Percentiles rank a stretch among this genome's conserved stretches.
These are phyloP conservation scores for Hydropotes inermis DNA, from an alignment of 2,113 vertebrate species.

Conservation along the genomic window DNA sequence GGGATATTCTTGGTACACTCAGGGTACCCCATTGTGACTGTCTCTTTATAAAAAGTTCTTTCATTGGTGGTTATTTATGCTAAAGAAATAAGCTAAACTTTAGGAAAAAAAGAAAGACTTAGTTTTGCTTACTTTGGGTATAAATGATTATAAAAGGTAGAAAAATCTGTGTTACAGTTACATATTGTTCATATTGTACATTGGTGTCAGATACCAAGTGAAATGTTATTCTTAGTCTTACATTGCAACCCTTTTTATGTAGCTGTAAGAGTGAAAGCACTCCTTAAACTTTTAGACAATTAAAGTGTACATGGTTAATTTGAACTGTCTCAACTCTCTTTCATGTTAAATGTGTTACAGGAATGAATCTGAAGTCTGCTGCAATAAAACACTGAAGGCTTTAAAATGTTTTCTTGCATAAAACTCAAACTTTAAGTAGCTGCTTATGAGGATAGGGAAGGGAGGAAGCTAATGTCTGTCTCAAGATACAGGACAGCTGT, in stretches of 20 bases:
- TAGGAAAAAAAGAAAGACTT: not conserved
- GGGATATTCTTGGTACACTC: not conserved
- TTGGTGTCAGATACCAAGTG: not conserved
- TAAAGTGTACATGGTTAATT: slow-evolving; percentile 36
- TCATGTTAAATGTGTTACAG: slow-evolving; percentile 70
- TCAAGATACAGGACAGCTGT: slow-evolving; percentile 79
- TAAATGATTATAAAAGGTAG: not conserved
- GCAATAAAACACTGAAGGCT: slow-evolving; percentile 69
- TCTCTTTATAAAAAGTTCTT: not conserved
- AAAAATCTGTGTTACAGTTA: not conserved
- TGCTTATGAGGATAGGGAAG: slow-evolving; percentile 73
- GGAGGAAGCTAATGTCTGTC: slow-evolving; percentile 73
- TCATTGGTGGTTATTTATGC: not conserved
- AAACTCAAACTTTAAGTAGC: slow-evolving; percentile 71
- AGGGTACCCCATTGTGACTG: not conserved
- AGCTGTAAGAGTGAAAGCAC: not conserved
- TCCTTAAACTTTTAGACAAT: slow-evolving; percentile 45
- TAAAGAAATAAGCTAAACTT: not conserved
- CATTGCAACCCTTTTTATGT: not conserved
- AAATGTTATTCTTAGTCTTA: not conserved
- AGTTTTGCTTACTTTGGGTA: not conserved
- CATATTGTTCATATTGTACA: not conserved
- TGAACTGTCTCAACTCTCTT: slow-evolving; percentile 62
- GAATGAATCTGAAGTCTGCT: slow-evolving; percentile 63
- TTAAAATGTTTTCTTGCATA: slow-evolving; percentile 76